These are phyloP conservation scores for Yponomeuta plumbellus DNA, from an alignment of 2,888 invertebrate genomes.

Conservation along the genomic window DNA sequence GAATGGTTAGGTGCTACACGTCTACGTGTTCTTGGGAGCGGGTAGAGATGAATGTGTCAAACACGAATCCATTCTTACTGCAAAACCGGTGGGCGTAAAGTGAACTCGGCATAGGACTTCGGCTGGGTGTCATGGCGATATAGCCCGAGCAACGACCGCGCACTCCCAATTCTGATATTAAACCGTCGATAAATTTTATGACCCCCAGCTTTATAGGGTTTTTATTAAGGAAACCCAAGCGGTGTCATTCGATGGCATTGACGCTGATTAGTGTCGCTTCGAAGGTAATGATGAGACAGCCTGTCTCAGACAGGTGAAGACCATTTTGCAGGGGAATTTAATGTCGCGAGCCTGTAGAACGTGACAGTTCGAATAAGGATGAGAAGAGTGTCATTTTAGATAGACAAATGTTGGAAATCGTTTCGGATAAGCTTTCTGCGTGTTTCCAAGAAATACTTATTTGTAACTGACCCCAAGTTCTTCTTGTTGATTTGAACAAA, in stretches of 20 bases:
- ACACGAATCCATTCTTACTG: too few relatives aligned
- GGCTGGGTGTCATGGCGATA: not conserved
- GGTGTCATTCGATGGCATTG: conserved; percentile 18
- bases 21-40: too few relatives aligned
- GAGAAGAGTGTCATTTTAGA: not conserved
- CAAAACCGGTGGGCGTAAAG: too few relatives aligned
- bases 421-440: too few relatives aligned
- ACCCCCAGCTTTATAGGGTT: conserved; percentile 36
- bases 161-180: conserved; percentile 28
- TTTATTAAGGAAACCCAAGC: conserved; percentile 30
- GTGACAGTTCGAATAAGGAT: too few relatives aligned
- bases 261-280: not conserved
- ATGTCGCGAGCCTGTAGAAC: too few relatives aligned
- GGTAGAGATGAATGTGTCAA: too few relatives aligned
- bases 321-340: not conserved
- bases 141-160: conserved; percentile 27
- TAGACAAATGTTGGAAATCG: not conserved
- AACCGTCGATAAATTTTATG: conserved; percentile 48
- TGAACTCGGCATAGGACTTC: too few relatives aligned
- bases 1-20: too few relatives aligned
- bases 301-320: not conserved
- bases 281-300: not conserved
- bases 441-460: too few relatives aligned
- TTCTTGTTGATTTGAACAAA: too few relatives aligned
- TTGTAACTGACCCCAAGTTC: too few relatives aligned